These are phyloP conservation scores for Dicycla oo DNA, from an alignment of 2,888 invertebrate species.

Conservation along the genomic window DNA sequence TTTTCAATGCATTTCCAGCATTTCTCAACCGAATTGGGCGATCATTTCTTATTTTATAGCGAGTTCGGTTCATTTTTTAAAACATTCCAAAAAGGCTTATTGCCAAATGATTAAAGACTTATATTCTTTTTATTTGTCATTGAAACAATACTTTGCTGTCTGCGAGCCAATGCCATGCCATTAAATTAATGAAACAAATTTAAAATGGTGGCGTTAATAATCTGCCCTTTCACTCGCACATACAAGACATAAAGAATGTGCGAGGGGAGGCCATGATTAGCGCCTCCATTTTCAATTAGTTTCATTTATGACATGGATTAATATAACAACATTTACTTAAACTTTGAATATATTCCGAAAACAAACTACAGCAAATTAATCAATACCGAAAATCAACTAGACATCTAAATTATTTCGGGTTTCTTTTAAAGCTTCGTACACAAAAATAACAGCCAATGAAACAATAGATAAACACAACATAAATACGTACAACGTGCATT, in stretches of 20 bases:
- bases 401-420: neutral
- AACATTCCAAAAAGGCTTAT: neutral
- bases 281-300: neutral
- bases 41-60: neutral
- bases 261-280: neutral
- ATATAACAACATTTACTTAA: neutral
- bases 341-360: neutral
- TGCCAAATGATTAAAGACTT: neutral
- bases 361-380: slow-evolving; percentile 1
- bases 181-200: neutral
- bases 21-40: neutral
- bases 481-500: slow-evolving; percentile 56
- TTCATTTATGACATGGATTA: neutral
- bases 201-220: neutral
- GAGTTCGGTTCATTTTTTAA: neutral
- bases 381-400: neutral
- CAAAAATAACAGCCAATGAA: slow-evolving; percentile 41
- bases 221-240: neutral
- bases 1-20: neutral
- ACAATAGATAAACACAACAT: slow-evolving; percentile 50
- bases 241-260: neutral
- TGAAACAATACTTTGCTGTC: neutral
- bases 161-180: neutral
- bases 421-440: slow-evolving; percentile 18
- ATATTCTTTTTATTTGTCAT: neutral